Evolutionary conservation across 1,140 invertebrate genomes (phyloP).

Genomic region (Macrostomum lignano): DNA sequence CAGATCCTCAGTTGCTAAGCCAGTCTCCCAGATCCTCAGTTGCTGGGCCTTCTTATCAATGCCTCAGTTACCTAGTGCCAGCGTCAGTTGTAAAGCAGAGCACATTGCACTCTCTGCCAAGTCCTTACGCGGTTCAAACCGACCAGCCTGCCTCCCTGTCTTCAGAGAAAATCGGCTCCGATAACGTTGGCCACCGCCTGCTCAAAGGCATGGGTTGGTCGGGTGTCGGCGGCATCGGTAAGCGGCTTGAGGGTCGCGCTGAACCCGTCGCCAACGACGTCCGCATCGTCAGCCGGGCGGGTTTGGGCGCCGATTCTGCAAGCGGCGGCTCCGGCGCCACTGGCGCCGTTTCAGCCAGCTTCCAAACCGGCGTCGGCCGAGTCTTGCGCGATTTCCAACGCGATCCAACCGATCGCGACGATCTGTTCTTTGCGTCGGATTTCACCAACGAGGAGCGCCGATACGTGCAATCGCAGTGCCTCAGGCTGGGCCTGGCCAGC

Average conservation of each 20-base stretch:
- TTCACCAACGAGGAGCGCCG: slow-evolving; percentile 42
- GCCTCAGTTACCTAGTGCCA: too few species aligned
- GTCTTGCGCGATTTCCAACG: slow-evolving; percentile 13
- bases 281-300: slow-evolving; percentile 13
- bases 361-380: slow-evolving; percentile 10
- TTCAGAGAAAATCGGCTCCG: slow-evolving; percentile 20
- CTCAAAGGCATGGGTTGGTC: slow-evolving; percentile 51
- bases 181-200: slow-evolving; percentile 38
- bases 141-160: too few species aligned
- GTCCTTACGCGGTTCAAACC: too few species aligned
- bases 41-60: too few species aligned
- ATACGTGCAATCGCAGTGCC: slow-evolving; percentile 31
- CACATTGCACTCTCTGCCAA: too few species aligned
- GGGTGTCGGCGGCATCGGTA: slow-evolving; percentile 44
- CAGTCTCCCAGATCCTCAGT: too few species aligned
- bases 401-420: slow-evolving; percentile 20
- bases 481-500: slow-evolving; percentile 30
- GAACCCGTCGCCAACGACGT: slow-evolving; percentile 31
- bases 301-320: slow-evolving; percentile 13
- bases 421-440: slow-evolving; percentile 37
- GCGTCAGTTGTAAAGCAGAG: too few species aligned
- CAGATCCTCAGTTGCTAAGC: too few species aligned
- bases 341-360: slow-evolving; percentile 10
- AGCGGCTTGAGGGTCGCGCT: slow-evolving; percentile 36
- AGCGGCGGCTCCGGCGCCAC: too few species aligned